Conservation (phyloP, 1,140 invertebrate species). For the Phenacoccus solenopsis region DNA sequence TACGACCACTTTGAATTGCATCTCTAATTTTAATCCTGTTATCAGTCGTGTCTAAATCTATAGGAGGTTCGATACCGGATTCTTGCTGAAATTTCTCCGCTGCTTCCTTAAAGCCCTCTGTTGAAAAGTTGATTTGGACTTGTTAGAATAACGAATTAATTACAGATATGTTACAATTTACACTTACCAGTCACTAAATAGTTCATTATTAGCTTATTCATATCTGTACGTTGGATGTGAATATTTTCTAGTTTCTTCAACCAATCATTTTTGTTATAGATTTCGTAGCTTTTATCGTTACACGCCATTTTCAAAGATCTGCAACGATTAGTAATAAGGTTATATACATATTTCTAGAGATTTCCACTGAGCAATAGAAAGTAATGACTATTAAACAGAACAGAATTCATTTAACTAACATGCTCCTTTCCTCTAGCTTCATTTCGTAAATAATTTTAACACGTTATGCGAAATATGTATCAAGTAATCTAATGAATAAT, state of each 20-base stretch:
- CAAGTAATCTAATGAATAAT: too few relatives aligned
- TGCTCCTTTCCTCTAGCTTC: too few relatives aligned
- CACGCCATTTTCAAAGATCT: not conserved
- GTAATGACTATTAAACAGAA: too few relatives aligned
- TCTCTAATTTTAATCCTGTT: conserved; percentile 89
- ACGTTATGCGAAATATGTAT: too few relatives aligned
- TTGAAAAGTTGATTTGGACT: conserved; percentile 29
- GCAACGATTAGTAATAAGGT: not conserved
- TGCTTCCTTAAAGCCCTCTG: conserved; percentile 95
- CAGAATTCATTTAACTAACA: too few relatives aligned
- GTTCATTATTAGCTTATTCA: conserved; percentile 98
- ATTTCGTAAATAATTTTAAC: too few relatives aligned
- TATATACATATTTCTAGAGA: too few relatives aligned
- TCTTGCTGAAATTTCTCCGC: conserved; percentile 94
- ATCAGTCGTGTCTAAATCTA: conserved; percentile 80
- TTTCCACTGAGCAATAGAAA: too few relatives aligned
- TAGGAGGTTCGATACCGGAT: conserved; percentile 71
- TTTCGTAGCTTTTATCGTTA: conserved; percentile 25
- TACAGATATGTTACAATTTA: not conserved
- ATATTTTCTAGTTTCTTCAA: conserved; percentile 55
- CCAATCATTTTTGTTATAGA: conserved; percentile 47
- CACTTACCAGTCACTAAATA: conserved; percentile 87
- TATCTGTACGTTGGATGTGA: conserved; percentile 75
- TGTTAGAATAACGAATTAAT: not conserved
- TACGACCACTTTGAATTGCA: conserved; percentile 83